Conservation (phyloP, 53 echinoderm and acorn worm genomes). For the Zoroaster sp. region DNA sequence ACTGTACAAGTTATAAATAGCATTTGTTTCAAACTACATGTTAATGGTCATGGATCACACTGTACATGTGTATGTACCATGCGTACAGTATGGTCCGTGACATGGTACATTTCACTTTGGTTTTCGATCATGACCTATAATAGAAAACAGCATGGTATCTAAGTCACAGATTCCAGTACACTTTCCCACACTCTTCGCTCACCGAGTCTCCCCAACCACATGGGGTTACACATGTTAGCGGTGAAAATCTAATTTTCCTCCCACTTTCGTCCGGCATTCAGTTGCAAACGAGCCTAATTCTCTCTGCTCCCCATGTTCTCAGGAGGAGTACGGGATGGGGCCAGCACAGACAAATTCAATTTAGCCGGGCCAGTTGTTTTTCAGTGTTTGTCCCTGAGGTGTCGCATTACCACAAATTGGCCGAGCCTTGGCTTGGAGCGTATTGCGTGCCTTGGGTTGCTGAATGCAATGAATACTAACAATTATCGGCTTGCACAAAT, state of each 20-base stretch:
- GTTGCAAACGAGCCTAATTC: constrained; percentile 54
- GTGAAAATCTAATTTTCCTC: constrained; percentile 50
- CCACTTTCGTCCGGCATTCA: constrained; percentile 30
- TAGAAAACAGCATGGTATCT: constrained; percentile 3
- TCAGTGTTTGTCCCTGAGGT: background rate
- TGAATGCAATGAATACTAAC: background rate
- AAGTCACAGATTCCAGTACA: constrained; percentile 21
- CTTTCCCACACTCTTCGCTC: constrained; percentile 38
- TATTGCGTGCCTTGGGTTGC: background rate
- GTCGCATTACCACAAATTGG: constrained; percentile 38
- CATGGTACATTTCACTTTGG: background rate
- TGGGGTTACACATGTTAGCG: constrained; percentile 57
- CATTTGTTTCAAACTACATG: too few species aligned
- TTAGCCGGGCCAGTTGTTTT: constrained; percentile 41
- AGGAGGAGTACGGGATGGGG: background rate
- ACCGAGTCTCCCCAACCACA: constrained; percentile 24
- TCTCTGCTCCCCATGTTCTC: background rate
- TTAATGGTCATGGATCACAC: too few species aligned
- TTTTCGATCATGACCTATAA: background rate
- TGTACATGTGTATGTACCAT: too few species aligned
- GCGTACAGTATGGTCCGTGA: too few species aligned
- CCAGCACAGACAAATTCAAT: constrained; percentile 34
- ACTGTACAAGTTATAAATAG: background rate
- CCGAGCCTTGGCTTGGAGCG: constrained; percentile 2
- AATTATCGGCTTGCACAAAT: background rate